A percentile compares a stretch with the other conserved stretches of the same genome.
These are phyloP conservation scores for Caranx ignobilis DNA, from an alignment of 2,113 vertebrate species.

Conservation along the genomic window DNA sequence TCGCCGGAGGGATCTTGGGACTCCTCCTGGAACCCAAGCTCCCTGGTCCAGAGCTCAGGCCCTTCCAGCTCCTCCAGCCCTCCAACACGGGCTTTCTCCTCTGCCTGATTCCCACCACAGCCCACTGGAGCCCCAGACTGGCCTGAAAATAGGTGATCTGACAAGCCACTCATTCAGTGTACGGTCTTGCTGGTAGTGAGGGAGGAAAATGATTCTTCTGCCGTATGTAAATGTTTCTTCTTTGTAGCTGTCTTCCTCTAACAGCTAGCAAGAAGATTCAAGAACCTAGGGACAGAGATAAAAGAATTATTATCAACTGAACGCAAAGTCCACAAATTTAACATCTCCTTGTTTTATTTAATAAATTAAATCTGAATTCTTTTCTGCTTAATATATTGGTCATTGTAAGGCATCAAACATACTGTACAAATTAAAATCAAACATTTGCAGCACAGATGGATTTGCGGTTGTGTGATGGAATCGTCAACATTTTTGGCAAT, in stretches of 20 bases:
- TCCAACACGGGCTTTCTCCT: constrained; percentile 78
- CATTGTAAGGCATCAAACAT: constrained; percentile 13
- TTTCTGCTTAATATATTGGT: constrained; percentile 10
- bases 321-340: constrained; percentile 28
- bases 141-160: constrained; percentile 91
- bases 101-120: constrained; percentile 84
- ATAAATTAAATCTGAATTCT: constrained; percentile 1
- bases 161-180: constrained; percentile 91
- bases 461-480: constrained; percentile 46
- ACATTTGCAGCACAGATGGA: constrained; percentile 39
- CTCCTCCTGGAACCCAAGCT: constrained; percentile 71
- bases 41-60: constrained; percentile 74
- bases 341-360: constrained; percentile 18
- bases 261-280: constrained; percentile 43
- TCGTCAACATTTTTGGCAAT: constrained; percentile 63
- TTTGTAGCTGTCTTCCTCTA: constrained; percentile 47
- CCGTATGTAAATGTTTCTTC: constrained; percentile 70
- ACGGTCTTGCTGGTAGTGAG: constrained; percentile 83
- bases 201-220: constrained; percentile 59
- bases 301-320: constrained; percentile 18
- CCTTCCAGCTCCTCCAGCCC: constrained; percentile 70
- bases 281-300: constrained; percentile 60
- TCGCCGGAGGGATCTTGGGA: constrained; percentile 70
- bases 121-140: constrained; percentile 86
- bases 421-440: constrained; percentile 26